Evolutionary conservation across 2,797 vertebrate species (phyloP).

Genomic region (Coluber constrictor): DNA sequence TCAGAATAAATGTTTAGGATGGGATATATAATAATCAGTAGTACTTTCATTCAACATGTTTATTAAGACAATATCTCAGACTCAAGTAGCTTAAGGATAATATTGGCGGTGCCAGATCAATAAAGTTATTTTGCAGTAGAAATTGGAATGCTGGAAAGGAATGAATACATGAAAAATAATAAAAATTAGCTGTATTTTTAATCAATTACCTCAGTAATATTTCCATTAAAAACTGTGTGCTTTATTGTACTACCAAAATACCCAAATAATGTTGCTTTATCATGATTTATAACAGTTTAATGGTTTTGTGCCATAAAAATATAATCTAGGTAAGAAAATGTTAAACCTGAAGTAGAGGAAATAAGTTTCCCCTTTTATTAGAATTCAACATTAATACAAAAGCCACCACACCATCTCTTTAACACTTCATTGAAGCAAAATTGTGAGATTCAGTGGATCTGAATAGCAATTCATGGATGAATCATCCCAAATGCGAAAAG

Average conservation of each 20-base stretch:
- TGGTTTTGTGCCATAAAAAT: neutral
- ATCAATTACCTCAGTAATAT: neutral
- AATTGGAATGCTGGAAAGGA: neutral
- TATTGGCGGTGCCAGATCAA: neutral
- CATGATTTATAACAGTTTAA: neutral
- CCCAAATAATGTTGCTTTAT: neutral
- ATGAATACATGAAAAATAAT: neutral
- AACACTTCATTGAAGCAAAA: neutral
- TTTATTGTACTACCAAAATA: neutral
- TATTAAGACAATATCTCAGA: slow-evolving; percentile 8
- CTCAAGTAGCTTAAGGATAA: neutral
- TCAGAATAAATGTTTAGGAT: neutral
- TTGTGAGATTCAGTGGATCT: neutral
- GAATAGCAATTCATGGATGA: neutral
- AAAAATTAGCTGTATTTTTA: neutral
- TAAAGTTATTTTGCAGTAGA: neutral
- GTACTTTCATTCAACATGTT: neutral
- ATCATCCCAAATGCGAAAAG: neutral
- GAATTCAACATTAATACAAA: neutral
- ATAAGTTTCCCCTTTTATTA: neutral
- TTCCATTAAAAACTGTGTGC: neutral
- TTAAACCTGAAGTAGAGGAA: neutral
- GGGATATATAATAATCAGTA: neutral
- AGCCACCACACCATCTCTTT: neutral
- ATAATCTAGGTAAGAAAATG: neutral